Conservation (phyloP, 2,797 vertebrate genomes). For the Artibeus jamaicensis region DNA sequence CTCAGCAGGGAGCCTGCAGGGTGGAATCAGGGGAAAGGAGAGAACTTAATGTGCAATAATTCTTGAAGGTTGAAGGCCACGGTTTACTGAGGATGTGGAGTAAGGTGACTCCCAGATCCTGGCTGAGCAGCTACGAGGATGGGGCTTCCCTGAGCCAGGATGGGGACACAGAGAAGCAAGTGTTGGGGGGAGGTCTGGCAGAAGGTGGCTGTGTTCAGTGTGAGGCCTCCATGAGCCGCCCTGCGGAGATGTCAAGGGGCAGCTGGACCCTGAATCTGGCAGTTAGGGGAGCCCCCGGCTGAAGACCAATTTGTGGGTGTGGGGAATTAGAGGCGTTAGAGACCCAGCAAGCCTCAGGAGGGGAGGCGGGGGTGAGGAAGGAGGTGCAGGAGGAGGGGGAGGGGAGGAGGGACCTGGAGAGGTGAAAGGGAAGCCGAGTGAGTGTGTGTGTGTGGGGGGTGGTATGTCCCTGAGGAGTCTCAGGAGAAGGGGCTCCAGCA, state of each 20-base stretch:
- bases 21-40: no score
- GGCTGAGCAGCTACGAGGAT: neutral
- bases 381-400: neutral
- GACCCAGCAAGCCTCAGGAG: fast-evolving
- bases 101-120: neutral
- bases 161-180: neutral
- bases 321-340: neutral
- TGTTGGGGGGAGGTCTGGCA: neutral
- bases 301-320: neutral
- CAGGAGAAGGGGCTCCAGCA: neutral
- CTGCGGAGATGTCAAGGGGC: fast-evolving
- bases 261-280: neutral
- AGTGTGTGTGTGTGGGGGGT: neutral
- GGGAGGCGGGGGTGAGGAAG: neutral
- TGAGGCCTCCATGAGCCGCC: neutral
- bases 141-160: neutral
- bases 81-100: neutral
- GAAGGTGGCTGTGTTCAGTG: neutral
- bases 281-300: fast-evolving
- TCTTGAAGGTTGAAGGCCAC: no score
- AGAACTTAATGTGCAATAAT: neutral
- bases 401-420: fast-evolving
- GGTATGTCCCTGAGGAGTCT: neutral
- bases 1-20: neutral
- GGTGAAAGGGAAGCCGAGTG: neutral